phyloP scores from a whole-genome alignment of 2,888 invertebrate species.

The Limnephilus rhombicus region DNA sequence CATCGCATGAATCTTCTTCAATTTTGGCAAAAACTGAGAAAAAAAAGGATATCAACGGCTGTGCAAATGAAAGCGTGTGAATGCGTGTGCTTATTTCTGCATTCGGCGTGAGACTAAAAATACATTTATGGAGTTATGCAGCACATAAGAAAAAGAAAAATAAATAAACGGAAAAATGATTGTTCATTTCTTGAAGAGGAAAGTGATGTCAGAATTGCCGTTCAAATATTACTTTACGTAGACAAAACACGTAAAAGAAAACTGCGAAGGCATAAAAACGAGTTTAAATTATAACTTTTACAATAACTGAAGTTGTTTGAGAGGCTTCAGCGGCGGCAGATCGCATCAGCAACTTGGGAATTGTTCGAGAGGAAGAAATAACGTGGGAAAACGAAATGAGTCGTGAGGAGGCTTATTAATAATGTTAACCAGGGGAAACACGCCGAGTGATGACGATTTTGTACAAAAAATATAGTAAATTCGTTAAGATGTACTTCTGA shows the following conservation, averaged over 20 bases:
- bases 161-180: background rate
- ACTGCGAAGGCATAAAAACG: conserved; percentile 8
- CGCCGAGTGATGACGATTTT: background rate
- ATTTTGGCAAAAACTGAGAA: too few relatives aligned
- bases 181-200: background rate
- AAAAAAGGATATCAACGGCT: too few relatives aligned
- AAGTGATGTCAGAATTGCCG: background rate
- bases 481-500: background rate
- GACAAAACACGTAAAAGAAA: conserved; percentile 21
- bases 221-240: conserved; percentile 16
- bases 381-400: conserved; percentile 18
- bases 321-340: conserved; percentile 21
- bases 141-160: background rate
- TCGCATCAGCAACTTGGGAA: conserved; percentile 36
- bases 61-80: too few relatives aligned
- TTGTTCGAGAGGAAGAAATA: conserved; percentile 12
- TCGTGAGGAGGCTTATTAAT: background rate
- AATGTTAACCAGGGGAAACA: background rate
- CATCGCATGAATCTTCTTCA: too few relatives aligned
- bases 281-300: conserved; percentile 45
- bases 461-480: background rate
- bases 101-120: background rate
- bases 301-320: conserved; percentile 46
- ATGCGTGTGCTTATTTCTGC: too few relatives aligned
- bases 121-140: background rate